Percentiles rank a stretch among this genome's conserved stretches.
Evolutionary conservation across 2,797 vertebrate species (phyloP).

Genomic region (Cirrhinus molitorella): DNA sequence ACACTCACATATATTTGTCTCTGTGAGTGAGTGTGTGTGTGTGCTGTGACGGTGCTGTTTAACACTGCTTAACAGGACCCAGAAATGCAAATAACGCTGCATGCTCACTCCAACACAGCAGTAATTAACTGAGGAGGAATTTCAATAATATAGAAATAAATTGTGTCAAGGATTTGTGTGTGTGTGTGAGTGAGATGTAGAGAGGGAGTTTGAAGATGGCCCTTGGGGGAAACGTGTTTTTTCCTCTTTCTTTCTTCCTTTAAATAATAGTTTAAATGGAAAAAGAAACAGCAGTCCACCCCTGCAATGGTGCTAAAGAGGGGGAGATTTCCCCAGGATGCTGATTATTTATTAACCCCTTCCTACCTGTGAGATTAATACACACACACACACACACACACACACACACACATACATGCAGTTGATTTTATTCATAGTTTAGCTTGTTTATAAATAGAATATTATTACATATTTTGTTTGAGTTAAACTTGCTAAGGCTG

Average conservation of each 20-base stretch:
- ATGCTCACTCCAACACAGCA: slow-evolving; percentile 54
- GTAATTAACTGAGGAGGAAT: slow-evolving; percentile 70
- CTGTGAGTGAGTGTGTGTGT: slow-evolving; percentile 40
- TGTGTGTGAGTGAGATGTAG: slow-evolving; percentile 51
- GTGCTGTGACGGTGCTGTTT: slow-evolving; percentile 62
- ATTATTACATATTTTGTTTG: neutral
- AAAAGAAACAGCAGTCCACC: slow-evolving; percentile 43
- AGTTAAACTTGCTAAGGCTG: neutral
- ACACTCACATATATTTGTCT: slow-evolving; percentile 52
- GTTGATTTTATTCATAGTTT: neutral
- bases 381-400: neutral
- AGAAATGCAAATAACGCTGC: slow-evolving; percentile 67
- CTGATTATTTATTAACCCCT: slow-evolving; percentile 31
- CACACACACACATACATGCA: neutral
- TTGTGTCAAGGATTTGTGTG: slow-evolving; percentile 64
- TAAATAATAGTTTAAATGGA: slow-evolving; percentile 63
- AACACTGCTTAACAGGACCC: slow-evolving; percentile 65
- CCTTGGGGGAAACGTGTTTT: slow-evolving; percentile 59
- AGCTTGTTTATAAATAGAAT: neutral
- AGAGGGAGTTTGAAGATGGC: slow-evolving; percentile 57
- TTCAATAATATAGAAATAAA: slow-evolving; percentile 70
- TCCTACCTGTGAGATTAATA: slow-evolving; percentile 1
- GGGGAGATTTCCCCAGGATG: slow-evolving; percentile 5
- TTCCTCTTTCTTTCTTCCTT: slow-evolving; percentile 50
- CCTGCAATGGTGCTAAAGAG: slow-evolving; percentile 47